Evolutionary conservation across 35 echinoderm and acorn worm species (phyloP).

Genomic region (Ophiothrix spiculata): DNA sequence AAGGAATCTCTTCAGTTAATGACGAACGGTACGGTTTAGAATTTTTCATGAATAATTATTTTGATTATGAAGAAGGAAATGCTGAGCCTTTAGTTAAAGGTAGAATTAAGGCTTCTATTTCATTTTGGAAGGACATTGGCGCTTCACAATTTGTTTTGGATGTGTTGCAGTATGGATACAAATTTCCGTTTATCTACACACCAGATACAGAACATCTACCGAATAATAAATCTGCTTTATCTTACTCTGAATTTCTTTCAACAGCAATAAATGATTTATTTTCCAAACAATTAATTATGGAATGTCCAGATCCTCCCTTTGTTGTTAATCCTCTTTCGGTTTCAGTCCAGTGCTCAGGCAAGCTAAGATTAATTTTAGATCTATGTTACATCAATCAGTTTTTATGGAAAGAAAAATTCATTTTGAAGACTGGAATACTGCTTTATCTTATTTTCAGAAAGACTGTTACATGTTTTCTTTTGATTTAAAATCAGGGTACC

Average conservation of each 20-base stretch:
- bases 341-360: slow-evolving; percentile 9
- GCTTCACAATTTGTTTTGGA: slow-evolving; percentile 29
- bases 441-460: background rate
- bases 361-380: background rate
- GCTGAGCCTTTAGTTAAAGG: slow-evolving; percentile 24
- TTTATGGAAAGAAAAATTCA: background rate
- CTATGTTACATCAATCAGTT: slow-evolving; percentile 33
- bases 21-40: slow-evolving; percentile 19
- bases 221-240: background rate
- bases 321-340: slow-evolving; percentile 6
- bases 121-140: slow-evolving; percentile 31
- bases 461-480: background rate
- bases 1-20: too few relatives aligned
- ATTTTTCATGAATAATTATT: slow-evolving; percentile 27
- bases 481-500: slow-evolving; percentile 14
- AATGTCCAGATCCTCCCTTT: background rate
- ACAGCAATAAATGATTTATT: background rate
- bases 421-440: slow-evolving; percentile 18
- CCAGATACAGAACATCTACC: background rate
- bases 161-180: slow-evolving; percentile 16
- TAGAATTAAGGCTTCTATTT: slow-evolving; percentile 15
- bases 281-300: background rate
- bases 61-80: slow-evolving; percentile 34
- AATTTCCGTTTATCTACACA: slow-evolving; percentile 12
- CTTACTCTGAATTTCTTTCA: slow-evolving; percentile 3